Base-by-base conservation (phyloP, 1,140 invertebrate species). In the Ceratoteleas bidentatus region DNA sequence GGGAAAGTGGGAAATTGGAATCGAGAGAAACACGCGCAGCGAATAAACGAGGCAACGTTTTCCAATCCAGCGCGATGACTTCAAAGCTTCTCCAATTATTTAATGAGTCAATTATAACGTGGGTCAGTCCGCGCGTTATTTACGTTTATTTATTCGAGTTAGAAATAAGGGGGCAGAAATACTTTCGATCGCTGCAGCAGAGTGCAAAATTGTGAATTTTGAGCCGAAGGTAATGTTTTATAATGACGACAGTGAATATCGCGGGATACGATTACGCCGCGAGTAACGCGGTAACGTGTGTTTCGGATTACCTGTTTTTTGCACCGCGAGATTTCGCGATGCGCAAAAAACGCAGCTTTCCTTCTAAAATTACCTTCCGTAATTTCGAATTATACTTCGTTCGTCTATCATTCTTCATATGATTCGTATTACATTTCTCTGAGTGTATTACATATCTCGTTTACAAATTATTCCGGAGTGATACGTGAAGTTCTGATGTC, bases 1-100 rank as follows among this genome's bases (percentile, higher is more conserved):
- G 64, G 74, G 54, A 78, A 84, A 77, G 76, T 85, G 82, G 84
- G 86, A 87, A 86, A 87, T 88, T 88, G 86, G 83, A 87, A 85
- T 85, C 69, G 83, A 65, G 77, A 82, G 84, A 87, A 87, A 87
- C 81, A 87, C 75, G 74, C 78, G 81, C 66, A 10, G 54, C 62
- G 64, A 82, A 82, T 77, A 82, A 82, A 82, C 73, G 80, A 82
- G 64, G 50, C 53, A 69, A 11, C 40, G 74, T 80, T 76, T 84
- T 84, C 68, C 76, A 68, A 83, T 79, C 65, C 75, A 79, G 68
- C 68, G 68, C 43, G 54, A 83, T 64, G 68, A 72, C 76, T 84
- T 84, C 81, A 80, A 84, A 84, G 72, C 50, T 74, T 74, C 57
- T 80, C 56, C 72, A 77, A 84, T 84, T 80, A 84, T 79, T 72